phyloP scores from a whole-genome alignment of 92 coral and sea anemone species.

The Nematostella vectensis region DNA sequence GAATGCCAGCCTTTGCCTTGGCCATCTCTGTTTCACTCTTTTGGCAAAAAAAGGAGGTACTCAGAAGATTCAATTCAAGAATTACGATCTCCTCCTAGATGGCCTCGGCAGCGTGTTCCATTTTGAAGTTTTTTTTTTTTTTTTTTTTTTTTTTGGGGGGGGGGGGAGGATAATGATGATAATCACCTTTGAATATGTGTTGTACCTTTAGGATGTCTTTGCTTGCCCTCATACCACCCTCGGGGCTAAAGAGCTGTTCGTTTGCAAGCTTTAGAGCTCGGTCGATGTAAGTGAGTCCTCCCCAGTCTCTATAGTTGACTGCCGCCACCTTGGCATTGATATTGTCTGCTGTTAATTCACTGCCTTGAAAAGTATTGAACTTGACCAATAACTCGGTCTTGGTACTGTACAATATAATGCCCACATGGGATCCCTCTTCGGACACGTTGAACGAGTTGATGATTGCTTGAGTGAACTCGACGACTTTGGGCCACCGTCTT shows the following conservation, averaged over 20 bases:
- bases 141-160: too few relatives aligned
- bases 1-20: too few relatives aligned
- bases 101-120: too few relatives aligned
- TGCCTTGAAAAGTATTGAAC: slow-evolving; percentile 17
- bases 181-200: too few relatives aligned
- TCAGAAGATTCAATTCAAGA: too few relatives aligned
- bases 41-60: too few relatives aligned
- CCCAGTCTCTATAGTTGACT: slow-evolving; percentile 17
- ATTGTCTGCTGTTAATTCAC: slow-evolving; percentile 12
- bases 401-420: slow-evolving; percentile 13
- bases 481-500: slow-evolving; percentile 23
- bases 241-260: slow-evolving; percentile 12
- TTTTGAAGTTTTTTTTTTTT: too few relatives aligned
- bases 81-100: too few relatives aligned
- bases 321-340: slow-evolving; percentile 15
- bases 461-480: slow-evolving; percentile 5
- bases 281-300: slow-evolving; percentile 27
- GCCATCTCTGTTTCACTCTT: too few relatives aligned
- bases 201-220: slow-evolving; percentile 17
- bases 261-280: slow-evolving; percentile 24
- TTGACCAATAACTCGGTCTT: slow-evolving; percentile 16
- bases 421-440: slow-evolving; percentile 19
- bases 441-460: slow-evolving; percentile 23
- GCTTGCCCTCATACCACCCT: slow-evolving; percentile 17
- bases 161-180: too few relatives aligned